Evolutionary conservation across 2,797 vertebrate species (phyloP).

Genomic region (Hoplostethus mediterraneus): DNA sequence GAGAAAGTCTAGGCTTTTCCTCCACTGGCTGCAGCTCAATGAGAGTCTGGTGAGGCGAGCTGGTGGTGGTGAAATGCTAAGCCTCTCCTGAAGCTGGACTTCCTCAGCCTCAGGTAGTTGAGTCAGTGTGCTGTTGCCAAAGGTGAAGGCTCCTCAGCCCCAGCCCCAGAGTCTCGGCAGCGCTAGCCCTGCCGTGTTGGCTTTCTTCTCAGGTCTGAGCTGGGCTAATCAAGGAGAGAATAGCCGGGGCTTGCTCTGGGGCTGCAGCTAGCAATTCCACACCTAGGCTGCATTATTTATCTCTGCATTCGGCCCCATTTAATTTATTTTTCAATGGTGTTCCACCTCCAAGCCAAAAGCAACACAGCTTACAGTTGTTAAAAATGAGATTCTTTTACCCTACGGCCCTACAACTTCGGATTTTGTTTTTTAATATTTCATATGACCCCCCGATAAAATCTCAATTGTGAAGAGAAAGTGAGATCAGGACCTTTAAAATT

Average conservation of each 20-base stretch:
- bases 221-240: constrained; percentile 81
- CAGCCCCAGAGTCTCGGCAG: constrained; percentile 59
- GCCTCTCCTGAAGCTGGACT: constrained; percentile 78
- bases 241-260: constrained; percentile 73
- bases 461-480: constrained; percentile 79
- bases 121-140: constrained; percentile 62
- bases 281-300: constrained; percentile 85
- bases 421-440: constrained; percentile 80
- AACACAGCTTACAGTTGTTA: constrained; percentile 71
- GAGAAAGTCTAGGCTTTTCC: constrained; percentile 56
- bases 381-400: constrained; percentile 73
- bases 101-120: constrained; percentile 78
- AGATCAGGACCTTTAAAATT: constrained; percentile 82
- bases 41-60: constrained; percentile 67
- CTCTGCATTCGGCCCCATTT: constrained; percentile 80
- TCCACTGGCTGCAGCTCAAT: constrained; percentile 68
- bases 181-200: constrained; percentile 45
- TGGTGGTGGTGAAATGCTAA: constrained; percentile 75
- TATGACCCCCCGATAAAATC: constrained; percentile 76
- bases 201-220: constrained; percentile 78
- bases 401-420: constrained; percentile 62
- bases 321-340: constrained; percentile 84
- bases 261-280: constrained; percentile 75
- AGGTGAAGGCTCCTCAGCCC: constrained; percentile 70
- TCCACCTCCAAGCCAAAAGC: constrained; percentile 74